Base-by-base conservation (phyloP, 2,888 invertebrate species). In the Synergus japonicus region DNA sequence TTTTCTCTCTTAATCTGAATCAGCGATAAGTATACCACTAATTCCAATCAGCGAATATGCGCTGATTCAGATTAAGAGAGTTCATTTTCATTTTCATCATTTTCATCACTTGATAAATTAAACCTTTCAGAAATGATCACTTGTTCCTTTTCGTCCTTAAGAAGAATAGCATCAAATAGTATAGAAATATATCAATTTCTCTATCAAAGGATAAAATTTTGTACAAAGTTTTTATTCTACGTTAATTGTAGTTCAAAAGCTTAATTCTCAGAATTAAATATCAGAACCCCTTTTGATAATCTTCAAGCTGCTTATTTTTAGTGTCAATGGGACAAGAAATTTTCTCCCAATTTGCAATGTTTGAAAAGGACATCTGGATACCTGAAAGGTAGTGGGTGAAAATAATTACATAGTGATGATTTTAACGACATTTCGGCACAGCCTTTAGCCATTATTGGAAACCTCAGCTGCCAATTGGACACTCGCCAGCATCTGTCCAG, bases 341-440 rank as follows among this genome's bases (percentile, higher is more conserved):
- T 73, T 5, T 37, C 13, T 10, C 37, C 9, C 60, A 76, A 80
- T 46, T 58, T 13, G 10, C 10, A 37, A 29, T 12, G 1, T 12
- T 10, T 22, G 18, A n/a, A 76, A 73, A 46, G 77, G 46, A 54
- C 81, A 84, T 83, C 80, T 81, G 85, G 65, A 66, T 76, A 69
- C 49, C 63, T 64, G 65, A 44, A 12, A 63, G 13, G 43, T 43
- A n/a, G 7, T 37, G 29, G 66, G 37, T 64, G 65, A 81, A 81
- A 77, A 84, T 85, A 86, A 87, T 86, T 85, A n/a, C n/a, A n/a
- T n/a, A 85, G 63, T 78, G 76, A 58, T 58, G 79, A 81, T 82
- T 86, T 85, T 85, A 84, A 85, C 82, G 76, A 85, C 80, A 69
- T 49, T n/a, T 66, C 66, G 66, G n/a, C 37, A 37, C 37, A 49